phyloP scores from a whole-genome alignment of 2,797 vertebrate species.

The Fratercula arctica region DNA sequence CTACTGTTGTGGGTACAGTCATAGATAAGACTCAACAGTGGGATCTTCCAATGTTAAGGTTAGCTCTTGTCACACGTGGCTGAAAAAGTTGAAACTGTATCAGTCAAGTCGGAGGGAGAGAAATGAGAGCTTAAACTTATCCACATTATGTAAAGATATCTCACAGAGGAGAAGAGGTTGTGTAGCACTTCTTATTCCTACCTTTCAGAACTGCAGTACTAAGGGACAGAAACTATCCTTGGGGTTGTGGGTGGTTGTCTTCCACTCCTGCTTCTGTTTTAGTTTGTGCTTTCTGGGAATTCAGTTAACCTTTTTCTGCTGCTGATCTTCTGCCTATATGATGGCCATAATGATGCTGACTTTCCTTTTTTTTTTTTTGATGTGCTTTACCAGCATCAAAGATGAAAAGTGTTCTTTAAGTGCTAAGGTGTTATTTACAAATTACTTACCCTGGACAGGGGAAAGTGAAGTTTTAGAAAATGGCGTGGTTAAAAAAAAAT shows the following conservation, averaged over 20 bases:
- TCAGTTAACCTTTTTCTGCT: not conserved
- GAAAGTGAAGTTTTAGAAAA: not conserved
- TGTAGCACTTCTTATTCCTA: not conserved
- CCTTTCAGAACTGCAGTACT: not conserved
- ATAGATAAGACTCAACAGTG: not conserved
- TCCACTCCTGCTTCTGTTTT: not conserved
- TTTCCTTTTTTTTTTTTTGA: not conserved
- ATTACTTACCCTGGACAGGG: not conserved
- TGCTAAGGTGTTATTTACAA: not conserved
- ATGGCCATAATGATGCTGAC: not conserved
- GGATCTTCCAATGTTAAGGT: not conserved
- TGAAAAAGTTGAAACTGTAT: not conserved
- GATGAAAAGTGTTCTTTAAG: not conserved
- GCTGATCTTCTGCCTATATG: not conserved
- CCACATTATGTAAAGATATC: not conserved
- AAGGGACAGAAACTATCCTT: not conserved
- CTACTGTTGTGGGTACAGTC: not conserved
- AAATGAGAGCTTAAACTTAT: not conserved
- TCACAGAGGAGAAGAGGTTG: not conserved
- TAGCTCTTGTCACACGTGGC: not conserved
- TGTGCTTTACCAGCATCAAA: not conserved
- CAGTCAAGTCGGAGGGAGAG: not conserved
- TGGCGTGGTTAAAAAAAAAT: not conserved
- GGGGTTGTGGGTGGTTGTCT: not conserved
- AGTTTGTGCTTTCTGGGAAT: not conserved